Conservation (phyloP, 2,113 vertebrate genomes). For the Chroicocephalus ridibundus region DNA sequence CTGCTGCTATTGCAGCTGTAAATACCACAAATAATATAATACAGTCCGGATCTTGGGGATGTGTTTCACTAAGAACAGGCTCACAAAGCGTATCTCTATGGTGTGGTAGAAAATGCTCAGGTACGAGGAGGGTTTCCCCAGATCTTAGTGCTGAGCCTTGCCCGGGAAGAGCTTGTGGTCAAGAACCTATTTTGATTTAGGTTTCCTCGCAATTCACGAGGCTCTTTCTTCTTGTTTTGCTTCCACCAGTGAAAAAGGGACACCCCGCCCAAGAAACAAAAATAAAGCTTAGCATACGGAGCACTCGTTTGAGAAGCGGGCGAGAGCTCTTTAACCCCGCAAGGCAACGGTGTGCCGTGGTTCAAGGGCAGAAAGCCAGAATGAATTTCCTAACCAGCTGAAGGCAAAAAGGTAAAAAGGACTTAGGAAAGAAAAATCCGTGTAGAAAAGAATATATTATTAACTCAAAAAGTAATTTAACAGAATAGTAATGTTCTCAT, state of each 20-base stretch:
- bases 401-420: background rate
- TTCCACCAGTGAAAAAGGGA: background rate
- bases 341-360: background rate
- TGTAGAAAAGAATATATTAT: slow-evolving; percentile 33
- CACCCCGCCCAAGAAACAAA: background rate
- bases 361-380: background rate
- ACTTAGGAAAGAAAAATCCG: slow-evolving; percentile 1
- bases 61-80: background rate
- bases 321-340: background rate
- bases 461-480: slow-evolving; percentile 50
- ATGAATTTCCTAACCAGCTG: background rate
- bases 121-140: background rate
- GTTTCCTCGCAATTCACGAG: background rate
- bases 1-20: background rate
- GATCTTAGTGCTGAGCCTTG: background rate
- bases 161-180: background rate
- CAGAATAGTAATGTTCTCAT: slow-evolving; percentile 19
- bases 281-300: background rate
- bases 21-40: background rate
- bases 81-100: background rate
- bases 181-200: background rate
- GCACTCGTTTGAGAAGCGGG: background rate
- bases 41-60: background rate
- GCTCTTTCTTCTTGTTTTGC: background rate
- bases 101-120: background rate